Base-by-base conservation (phyloP, 2,888 invertebrate species). In the Nycteola revayana region DNA sequence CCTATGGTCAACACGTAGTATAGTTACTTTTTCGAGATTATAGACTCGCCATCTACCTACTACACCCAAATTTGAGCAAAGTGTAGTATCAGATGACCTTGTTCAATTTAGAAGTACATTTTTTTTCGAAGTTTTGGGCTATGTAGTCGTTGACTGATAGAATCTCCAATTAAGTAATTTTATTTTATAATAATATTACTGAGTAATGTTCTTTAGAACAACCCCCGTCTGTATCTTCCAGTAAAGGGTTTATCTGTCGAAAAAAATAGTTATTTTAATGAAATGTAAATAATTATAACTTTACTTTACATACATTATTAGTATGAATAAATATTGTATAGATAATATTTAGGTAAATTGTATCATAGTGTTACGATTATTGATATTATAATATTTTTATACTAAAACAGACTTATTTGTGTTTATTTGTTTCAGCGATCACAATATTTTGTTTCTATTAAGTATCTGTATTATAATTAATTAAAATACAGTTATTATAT, bases 361-460 rank as follows among this genome's bases (percentile, higher is more conserved):
- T 54, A 54, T 26, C 46, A 57, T 50, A 60, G 39, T 37, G 53
- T 57, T 55, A 51, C 33, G 25, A 42, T 50, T n/a, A 7, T 5
- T 18, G 3, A 18, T 49, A 37, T 57, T 57, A 52, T 27, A 42
- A 68, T 68, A 68, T 68, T 68, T 68, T 68, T 68, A 56, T 68
- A 68, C 68, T 61, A 60, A 65, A 41, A 21, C 7, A 7, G 7
- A n/a, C 7, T 5, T 21, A 7, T 21, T 21, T 49, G 43, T 33
- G 37, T 27, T 40, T 21, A 7, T 47, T 50, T 49, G 42, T 46
- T 46, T 46, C 38, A 34, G 29, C 35, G 35, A 8, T 28, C 37
- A 45, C 29, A 45, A 42, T 36, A 36, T 51, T 47, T 49, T 49
- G 34, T 49, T 45, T 52, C 24, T 25, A 24, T 34, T 42, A 41